phyloP scores from a whole-genome alignment of 2,888 invertebrate genomes.

The Dolichopus griseipennis region DNA sequence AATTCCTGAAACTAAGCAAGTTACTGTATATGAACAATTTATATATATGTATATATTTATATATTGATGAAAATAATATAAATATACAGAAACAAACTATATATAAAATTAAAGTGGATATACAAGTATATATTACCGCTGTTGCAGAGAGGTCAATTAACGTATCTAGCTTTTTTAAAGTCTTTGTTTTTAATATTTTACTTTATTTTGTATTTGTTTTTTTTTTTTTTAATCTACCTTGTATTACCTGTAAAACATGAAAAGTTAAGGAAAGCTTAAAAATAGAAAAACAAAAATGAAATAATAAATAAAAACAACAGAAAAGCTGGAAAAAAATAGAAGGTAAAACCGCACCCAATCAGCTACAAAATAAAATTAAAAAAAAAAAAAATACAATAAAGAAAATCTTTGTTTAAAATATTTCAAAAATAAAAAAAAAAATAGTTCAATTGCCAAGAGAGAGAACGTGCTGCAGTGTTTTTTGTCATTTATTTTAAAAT shows the following conservation, averaged over 20 bases:
- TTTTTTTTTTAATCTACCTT: not conserved
- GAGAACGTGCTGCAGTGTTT: not conserved
- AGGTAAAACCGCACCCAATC: conserved; percentile 6
- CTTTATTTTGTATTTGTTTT: not conserved
- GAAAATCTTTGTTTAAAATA: conserved; percentile 1
- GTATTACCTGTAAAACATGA: conserved; percentile 4
- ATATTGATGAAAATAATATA: too few species aligned
- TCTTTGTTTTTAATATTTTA: not conserved
- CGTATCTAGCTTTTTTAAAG: not conserved
- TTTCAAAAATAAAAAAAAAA: too few species aligned
- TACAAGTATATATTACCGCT: not conserved
- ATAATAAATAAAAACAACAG: not conserved
- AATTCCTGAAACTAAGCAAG: not conserved
- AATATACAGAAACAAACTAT: not conserved
- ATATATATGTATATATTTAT: not conserved
- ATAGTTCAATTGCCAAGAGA: conserved; percentile 6
- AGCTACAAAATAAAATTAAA: not conserved
- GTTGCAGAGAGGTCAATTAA: conserved; percentile 6
- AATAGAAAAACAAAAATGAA: not conserved
- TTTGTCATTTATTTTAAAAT: not conserved
- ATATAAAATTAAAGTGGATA: not conserved
- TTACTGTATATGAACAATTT: not conserved
- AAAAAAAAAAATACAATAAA: not conserved
- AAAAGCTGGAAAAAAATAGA: not conserved
- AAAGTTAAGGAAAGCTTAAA: conserved; percentile 4